Evolutionary conservation across 1,140 invertebrate genomes (phyloP).

Genomic region (Carposina sasakii): DNA sequence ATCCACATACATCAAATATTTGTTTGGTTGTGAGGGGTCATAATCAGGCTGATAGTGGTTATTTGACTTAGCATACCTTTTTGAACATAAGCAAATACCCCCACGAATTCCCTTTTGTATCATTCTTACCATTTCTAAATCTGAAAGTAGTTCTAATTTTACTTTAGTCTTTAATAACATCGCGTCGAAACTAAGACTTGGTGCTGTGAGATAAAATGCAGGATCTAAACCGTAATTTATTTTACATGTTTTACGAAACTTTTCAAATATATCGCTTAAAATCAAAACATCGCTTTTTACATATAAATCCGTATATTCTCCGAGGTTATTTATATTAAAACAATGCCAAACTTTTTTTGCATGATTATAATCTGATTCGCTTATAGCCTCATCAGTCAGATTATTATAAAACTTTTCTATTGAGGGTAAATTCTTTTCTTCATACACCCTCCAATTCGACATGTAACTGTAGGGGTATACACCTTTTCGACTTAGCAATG

Average conservation of each 20-base stretch:
- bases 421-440: not conserved
- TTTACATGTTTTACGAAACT: slow-evolving; percentile 5
- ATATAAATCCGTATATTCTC: slow-evolving; percentile 5
- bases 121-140: slow-evolving; percentile 4
- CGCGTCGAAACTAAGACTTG: no score
- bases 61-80: not conserved
- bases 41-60: slow-evolving; percentile 8
- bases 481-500: slow-evolving; percentile 5
- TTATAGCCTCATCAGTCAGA: slow-evolving; percentile 1
- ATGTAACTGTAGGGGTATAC: no score
- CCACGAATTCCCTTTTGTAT: slow-evolving; percentile 4
- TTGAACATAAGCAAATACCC: not conserved
- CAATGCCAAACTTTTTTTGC: not conserved
- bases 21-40: slow-evolving; percentile 12
- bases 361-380: slow-evolving; percentile 1
- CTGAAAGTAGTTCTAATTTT: slow-evolving; percentile 7
- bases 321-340: slow-evolving; percentile 3
- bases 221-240: slow-evolving; percentile 7
- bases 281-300: slow-evolving; percentile 22
- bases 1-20: slow-evolving; percentile 50
- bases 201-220: slow-evolving; percentile 8
- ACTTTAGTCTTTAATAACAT: no score
- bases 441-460: not conserved
- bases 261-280: slow-evolving; percentile 26
- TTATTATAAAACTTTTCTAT: not conserved